Conservation (phyloP, 2,888 invertebrate species). For the Endotricha flammealis region DNA sequence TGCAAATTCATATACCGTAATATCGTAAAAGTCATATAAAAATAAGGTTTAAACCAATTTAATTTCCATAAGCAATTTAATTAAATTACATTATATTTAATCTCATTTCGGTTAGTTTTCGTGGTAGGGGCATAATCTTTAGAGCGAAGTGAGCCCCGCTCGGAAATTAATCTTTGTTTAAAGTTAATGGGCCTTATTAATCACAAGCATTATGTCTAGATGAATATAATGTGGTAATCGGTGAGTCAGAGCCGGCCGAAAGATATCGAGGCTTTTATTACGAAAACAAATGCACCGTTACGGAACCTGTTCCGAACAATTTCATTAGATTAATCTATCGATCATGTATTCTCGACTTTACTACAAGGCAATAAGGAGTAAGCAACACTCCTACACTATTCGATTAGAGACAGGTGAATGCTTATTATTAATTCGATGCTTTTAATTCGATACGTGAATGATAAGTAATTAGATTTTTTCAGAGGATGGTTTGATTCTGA, state of each 20-base stretch:
- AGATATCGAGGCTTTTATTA: slow-evolving; percentile 59
- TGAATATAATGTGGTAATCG: slow-evolving; percentile 64
- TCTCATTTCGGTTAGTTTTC: slow-evolving; percentile 20
- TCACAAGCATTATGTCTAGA: slow-evolving; percentile 65
- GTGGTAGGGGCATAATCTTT: slow-evolving; percentile 36
- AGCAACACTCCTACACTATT: slow-evolving; percentile 13
- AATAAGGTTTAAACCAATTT: too few species aligned
- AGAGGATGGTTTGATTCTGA: slow-evolving; percentile 12
- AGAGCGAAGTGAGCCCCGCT: slow-evolving; percentile 29
- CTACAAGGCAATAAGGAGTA: slow-evolving; percentile 20
- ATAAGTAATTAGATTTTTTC: slow-evolving; percentile 19
- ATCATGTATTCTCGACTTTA: slow-evolving; percentile 28
- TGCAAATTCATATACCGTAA: too few species aligned
- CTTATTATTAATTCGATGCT: slow-evolving; percentile 47
- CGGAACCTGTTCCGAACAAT: slow-evolving; percentile 39
- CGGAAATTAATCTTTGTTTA: slow-evolving; percentile 71
- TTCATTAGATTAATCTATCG: slow-evolving; percentile 24
- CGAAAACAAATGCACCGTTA: slow-evolving; percentile 67
- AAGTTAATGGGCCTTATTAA: slow-evolving; percentile 70
- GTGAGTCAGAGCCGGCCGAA: slow-evolving; percentile 44
- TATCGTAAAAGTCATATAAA: too few species aligned
- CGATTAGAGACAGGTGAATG: slow-evolving; percentile 59
- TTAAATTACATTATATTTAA: slow-evolving; percentile 7
- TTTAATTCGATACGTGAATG: slow-evolving; percentile 45
- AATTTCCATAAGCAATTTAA: slow-evolving; percentile 2